Percentiles rank a stretch among this genome's conserved stretches.
Evolutionary conservation across 2,797 vertebrate species (phyloP).

Genomic region (Mycteria americana): DNA sequence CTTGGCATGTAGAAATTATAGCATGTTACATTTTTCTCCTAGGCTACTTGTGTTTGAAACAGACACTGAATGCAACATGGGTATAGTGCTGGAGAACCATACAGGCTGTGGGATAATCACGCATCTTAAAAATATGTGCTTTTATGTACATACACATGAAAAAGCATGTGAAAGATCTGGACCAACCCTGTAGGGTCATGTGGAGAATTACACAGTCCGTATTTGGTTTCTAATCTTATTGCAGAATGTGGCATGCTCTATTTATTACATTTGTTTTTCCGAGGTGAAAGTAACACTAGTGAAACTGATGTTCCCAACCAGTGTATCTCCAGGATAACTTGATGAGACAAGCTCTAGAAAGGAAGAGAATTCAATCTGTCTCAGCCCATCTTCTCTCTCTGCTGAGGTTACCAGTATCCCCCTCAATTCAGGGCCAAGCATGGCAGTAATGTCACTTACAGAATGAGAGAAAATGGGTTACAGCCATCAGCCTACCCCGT

Average conservation of each 20-base stretch:
- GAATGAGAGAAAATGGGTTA: background rate
- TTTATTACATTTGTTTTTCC: background rate
- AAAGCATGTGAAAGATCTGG: background rate
- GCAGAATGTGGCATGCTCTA: background rate
- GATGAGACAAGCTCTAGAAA: background rate
- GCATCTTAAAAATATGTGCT: background rate
- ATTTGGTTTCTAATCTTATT: background rate
- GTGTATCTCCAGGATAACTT: background rate
- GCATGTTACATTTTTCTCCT: background rate
- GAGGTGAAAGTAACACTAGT: background rate
- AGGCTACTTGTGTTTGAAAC: background rate
- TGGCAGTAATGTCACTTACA: background rate
- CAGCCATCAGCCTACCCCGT: background rate
- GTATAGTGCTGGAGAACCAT: background rate
- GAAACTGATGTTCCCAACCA: background rate
- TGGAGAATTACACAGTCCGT: background rate
- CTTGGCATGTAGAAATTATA: background rate
- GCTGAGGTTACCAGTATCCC: background rate
- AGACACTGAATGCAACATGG: background rate
- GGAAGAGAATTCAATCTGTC: background rate
- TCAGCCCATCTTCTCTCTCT: background rate
- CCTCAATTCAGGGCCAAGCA: background rate
- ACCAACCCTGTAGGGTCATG: background rate
- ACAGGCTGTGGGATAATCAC: background rate
- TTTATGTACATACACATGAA: background rate